These are phyloP conservation scores for Fulmarus glacialis DNA, from an alignment of 2,113 vertebrate species.

Conservation along the genomic window DNA sequence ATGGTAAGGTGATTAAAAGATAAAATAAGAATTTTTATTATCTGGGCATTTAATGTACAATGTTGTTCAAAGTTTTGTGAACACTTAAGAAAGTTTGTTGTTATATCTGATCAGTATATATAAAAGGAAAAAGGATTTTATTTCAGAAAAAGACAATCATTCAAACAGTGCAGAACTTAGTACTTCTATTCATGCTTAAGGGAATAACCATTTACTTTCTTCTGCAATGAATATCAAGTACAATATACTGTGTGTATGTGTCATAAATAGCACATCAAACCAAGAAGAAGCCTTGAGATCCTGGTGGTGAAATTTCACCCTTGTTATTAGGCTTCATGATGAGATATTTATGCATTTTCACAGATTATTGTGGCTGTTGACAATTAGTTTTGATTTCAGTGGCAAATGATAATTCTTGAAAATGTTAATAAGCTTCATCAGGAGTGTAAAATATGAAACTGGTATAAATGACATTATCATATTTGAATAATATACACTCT, in stretches of 20 bases:
- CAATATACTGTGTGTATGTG: neutral
- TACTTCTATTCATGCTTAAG: neutral
- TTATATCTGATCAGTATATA: neutral
- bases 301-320: neutral
- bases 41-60: neutral
- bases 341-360: neutral
- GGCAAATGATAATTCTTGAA: neutral
- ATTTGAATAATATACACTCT: neutral
- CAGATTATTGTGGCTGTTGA: neutral
- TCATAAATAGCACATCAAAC: neutral
- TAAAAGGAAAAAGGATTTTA: neutral
- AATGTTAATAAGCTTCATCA: neutral
- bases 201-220: neutral
- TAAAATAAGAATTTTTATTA: neutral
- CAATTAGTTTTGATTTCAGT: neutral
- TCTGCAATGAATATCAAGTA: neutral
- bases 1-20: neutral
- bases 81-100: neutral
- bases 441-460: neutral
- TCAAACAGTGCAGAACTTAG: neutral
- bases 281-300: neutral
- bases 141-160: neutral
- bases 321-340: neutral
- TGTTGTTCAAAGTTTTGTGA: neutral
- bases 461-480: fast-evolving